phyloP scores from a whole-genome alignment of 2,113 vertebrate genomes.

The Notarius lentiginosus region DNA sequence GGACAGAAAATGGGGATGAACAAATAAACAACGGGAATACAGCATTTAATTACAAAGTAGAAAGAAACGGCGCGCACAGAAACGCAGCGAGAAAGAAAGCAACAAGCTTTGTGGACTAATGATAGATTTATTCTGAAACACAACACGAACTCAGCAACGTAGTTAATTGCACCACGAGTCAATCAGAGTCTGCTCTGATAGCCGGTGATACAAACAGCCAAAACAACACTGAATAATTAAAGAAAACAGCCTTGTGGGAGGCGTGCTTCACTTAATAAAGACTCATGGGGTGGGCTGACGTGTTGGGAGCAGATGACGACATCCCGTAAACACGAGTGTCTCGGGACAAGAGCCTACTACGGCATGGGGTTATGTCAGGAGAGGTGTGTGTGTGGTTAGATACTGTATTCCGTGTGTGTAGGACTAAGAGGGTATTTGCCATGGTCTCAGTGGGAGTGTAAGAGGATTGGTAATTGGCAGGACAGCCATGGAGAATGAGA shows the following conservation, averaged over 20 bases:
- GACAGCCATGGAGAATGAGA: conserved; percentile 59
- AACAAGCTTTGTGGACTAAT: conserved; percentile 31
- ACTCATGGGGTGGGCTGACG: conserved; percentile 36
- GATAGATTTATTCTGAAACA: conserved; percentile 24
- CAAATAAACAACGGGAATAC: neutral
- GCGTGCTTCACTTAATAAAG: conserved; percentile 41
- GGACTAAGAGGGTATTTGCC: conserved; percentile 7
- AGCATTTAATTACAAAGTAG: conserved; percentile 7
- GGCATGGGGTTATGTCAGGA: neutral
- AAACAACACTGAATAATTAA: conserved; percentile 53
- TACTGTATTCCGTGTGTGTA: neutral
- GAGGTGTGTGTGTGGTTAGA: neutral
- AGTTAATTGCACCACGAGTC: conserved; percentile 44
- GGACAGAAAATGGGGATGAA: neutral
- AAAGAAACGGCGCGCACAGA: conserved; percentile 16
- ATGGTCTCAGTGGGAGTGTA: conserved; percentile 47
- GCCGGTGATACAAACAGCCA: conserved; percentile 18
- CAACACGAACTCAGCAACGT: neutral
- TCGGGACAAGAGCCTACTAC: neutral
- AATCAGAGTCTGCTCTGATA: conserved; percentile 32
- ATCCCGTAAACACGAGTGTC: conserved; percentile 42
- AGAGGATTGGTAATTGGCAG: conserved; percentile 49
- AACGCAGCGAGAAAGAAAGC: neutral
- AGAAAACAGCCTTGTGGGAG: neutral
- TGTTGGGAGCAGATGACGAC: conserved; percentile 43